Conservation (phyloP, 2,888 invertebrate genomes). For the Polietes domitor region DNA sequence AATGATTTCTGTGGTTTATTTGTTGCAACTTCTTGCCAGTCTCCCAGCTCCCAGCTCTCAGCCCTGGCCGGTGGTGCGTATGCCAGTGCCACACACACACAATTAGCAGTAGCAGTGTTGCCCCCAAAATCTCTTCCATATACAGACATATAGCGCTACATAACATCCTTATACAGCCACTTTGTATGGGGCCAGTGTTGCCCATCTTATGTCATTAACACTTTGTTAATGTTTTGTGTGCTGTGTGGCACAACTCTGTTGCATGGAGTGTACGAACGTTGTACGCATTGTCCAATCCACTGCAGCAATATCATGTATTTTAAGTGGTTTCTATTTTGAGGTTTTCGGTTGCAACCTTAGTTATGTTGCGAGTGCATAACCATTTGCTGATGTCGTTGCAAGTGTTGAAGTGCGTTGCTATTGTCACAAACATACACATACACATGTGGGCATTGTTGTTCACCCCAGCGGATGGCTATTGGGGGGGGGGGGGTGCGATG, state of each 20-base stretch:
- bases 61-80: not conserved
- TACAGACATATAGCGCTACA: no score
- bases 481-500: not conserved
- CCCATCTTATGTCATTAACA: slow-evolving; percentile 57
- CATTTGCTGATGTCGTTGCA: slow-evolving; percentile 34
- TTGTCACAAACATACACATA: slow-evolving; percentile 46
- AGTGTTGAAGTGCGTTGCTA: slow-evolving; percentile 37
- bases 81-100: not conserved
- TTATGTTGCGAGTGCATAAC: slow-evolving; percentile 30
- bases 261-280: not conserved
- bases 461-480: not conserved
- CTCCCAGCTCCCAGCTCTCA: no score
- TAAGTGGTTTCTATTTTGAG: slow-evolving; percentile 62
- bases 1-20: slow-evolving; percentile 32
- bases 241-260: not conserved
- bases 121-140: not conserved
- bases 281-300: slow-evolving; percentile 27
- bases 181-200: not conserved
- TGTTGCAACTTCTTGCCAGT: slow-evolving; percentile 32
- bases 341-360: slow-evolving; percentile 50
- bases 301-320: slow-evolving; percentile 44
- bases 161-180: not conserved
- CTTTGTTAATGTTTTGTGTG: slow-evolving; percentile 49
- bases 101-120: not conserved
- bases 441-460: not conserved